These are phyloP conservation scores for Hydrochoerus hydrochaeris DNA, from an alignment of 2,113 vertebrate species.

Conservation along the genomic window DNA sequence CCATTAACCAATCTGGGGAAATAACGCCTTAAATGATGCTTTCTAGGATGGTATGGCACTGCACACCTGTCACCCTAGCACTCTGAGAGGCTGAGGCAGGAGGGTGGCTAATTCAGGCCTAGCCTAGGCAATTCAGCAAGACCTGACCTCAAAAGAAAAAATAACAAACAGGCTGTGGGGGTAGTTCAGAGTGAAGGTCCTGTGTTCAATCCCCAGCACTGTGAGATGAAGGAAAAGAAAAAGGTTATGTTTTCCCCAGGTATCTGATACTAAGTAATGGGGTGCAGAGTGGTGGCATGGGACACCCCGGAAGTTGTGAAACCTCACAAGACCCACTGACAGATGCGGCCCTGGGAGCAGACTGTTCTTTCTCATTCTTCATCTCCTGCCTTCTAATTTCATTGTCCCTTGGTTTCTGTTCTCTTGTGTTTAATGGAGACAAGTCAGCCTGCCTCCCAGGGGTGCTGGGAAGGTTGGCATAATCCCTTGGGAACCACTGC, in stretches of 20 bases:
- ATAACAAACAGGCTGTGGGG: neutral
- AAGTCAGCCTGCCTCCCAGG: neutral
- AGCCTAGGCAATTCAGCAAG: neutral
- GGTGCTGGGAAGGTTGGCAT: neutral
- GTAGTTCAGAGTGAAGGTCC: neutral
- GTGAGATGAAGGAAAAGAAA: neutral
- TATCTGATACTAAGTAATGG: neutral
- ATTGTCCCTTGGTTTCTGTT: neutral
- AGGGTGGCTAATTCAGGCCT: neutral
- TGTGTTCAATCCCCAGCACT: neutral
- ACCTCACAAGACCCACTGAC: neutral
- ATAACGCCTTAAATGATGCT: neutral
- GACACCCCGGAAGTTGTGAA: neutral
- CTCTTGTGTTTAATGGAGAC: neutral
- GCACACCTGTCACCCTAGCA: neutral
- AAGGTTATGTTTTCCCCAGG: neutral
- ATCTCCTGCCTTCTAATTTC: neutral
- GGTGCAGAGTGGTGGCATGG: neutral
- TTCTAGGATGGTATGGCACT: neutral
- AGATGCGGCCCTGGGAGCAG: neutral
- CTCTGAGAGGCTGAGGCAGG: neutral
- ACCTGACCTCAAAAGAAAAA: neutral
- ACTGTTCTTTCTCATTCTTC: neutral
- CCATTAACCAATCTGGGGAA: neutral
- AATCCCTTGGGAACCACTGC: neutral